Conservation (phyloP, 1,140 invertebrate species). For the Leptinotarsa texana region DNA sequence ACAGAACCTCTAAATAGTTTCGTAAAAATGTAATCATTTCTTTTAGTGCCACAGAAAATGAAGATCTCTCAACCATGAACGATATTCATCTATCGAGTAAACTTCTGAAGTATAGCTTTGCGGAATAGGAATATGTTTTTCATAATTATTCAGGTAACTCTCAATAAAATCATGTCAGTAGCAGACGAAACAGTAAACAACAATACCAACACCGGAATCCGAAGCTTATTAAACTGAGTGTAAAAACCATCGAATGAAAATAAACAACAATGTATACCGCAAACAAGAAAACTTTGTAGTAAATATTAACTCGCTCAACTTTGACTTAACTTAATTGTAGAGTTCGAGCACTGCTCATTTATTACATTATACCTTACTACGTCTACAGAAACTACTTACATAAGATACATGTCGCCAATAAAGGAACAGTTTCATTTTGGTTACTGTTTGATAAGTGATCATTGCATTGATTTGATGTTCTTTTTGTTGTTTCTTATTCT, state of each 20-base stretch:
- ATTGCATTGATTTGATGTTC: too few relatives aligned
- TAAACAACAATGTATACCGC: slow-evolving; percentile 34
- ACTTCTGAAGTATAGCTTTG: neutral
- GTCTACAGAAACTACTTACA: neutral
- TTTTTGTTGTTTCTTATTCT: too few relatives aligned
- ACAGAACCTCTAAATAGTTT: too few relatives aligned
- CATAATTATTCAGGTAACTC: neutral
- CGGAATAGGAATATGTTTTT: neutral
- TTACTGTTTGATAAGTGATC: too few relatives aligned
- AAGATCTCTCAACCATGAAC: too few relatives aligned
- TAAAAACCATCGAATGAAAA: slow-evolving; percentile 36
- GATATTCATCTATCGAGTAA: too few relatives aligned
- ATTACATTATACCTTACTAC: slow-evolving; percentile 1
- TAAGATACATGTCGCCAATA: neutral
- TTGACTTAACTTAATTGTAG: slow-evolving; percentile 26
- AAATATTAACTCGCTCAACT: slow-evolving; percentile 42
- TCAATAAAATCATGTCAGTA: neutral
- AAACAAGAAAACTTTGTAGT: slow-evolving; percentile 40
- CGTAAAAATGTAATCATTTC: too few relatives aligned
- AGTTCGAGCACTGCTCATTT: slow-evolving; percentile 16
- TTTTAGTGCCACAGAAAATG: too few relatives aligned
- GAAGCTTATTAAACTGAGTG: slow-evolving; percentile 34
- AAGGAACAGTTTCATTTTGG: too few relatives aligned
- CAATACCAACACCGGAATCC: neutral
- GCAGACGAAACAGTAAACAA: neutral